Evolutionary conservation across 2,888 invertebrate species (phyloP).

Genomic region (Ypsolopha scabrella): DNA sequence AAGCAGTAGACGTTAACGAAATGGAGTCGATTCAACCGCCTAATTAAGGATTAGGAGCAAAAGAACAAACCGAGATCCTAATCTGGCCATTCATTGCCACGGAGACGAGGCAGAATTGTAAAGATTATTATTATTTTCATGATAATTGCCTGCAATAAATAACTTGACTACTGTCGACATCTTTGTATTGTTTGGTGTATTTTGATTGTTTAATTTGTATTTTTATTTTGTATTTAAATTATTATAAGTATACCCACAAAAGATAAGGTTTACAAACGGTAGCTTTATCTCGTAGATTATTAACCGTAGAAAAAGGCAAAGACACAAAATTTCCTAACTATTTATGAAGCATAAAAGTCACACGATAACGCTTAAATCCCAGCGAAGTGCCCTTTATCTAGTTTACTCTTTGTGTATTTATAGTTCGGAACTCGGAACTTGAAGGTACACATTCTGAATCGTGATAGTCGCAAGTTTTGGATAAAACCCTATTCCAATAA

Average conservation of each 20-base stretch:
- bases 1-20: slow-evolving; percentile 9
- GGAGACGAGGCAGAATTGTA: slow-evolving; percentile 7
- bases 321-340: slow-evolving; percentile 26
- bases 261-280: background rate
- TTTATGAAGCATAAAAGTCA: slow-evolving; percentile 43
- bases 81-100: slow-evolving; percentile 23
- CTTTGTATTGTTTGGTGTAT: background rate
- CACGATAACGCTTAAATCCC: slow-evolving; percentile 31
- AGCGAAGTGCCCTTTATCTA: slow-evolving; percentile 29
- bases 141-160: slow-evolving; percentile 21
- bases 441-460: no score
- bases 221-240: background rate
- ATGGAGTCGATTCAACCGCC: slow-evolving; percentile 21
- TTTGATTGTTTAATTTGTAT: background rate
- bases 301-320: background rate
- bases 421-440: no score
- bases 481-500: no score
- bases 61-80: slow-evolving; percentile 36
- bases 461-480: no score
- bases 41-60: slow-evolving; percentile 39
- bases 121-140: slow-evolving; percentile 19
- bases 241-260: background rate
- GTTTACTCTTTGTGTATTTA: slow-evolving; percentile 23
- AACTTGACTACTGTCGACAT: slow-evolving; percentile 15
- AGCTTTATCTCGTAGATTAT: background rate